Base-by-base conservation (phyloP, 2,797 vertebrate genomes). In the Pantherophis alleghaniensis region DNA sequence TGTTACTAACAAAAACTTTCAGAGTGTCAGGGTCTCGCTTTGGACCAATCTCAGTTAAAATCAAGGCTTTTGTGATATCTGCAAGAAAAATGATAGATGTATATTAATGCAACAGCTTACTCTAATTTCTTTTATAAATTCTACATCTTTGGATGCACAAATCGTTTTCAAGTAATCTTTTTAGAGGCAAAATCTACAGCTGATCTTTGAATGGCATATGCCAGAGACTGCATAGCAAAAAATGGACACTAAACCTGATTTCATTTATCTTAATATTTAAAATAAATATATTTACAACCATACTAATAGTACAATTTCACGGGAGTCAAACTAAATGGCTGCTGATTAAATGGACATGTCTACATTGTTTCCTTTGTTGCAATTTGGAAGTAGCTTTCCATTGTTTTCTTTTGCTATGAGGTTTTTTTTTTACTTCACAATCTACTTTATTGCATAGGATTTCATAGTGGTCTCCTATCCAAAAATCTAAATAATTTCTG, bases 21-120 rank as follows among this genome's bases (percentile, higher is more conserved):
- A 99, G 96, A 60, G 98, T 98, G 24, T 96, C 97, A 26, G 98
- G 97, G 95, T 99, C 98, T 89, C 98, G 98, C 96, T 98, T 98
- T 95, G 98, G 97, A 87, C 98, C 98, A 24, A 99, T 98, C 96
- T 98, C 98, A 60, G 98, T 98, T 96, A 99, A 98, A 95, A 99
- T 98, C 95, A 99, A 97, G 89, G 98, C 98, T 97, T 98, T 98
- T 90, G 98, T 98, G 92, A 98, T 97, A 97, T 98, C 98, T 98
- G 97, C 63, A 97, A 97, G 86, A 95, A 32, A 97, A 94, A 95
- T 47, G 95, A 92, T 93, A 92, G 22, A 24, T 86, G 94, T 88
- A 47, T 26, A 88, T 97, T 95, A 97, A 83, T 93, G 91, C 74
- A 93, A 79, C 74, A 79, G 16, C 69, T 69, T 69, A 87, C 63